Evolutionary conservation across 2,113 vertebrate species (phyloP).

Genomic region (Setophaga kirtlandii): DNA sequence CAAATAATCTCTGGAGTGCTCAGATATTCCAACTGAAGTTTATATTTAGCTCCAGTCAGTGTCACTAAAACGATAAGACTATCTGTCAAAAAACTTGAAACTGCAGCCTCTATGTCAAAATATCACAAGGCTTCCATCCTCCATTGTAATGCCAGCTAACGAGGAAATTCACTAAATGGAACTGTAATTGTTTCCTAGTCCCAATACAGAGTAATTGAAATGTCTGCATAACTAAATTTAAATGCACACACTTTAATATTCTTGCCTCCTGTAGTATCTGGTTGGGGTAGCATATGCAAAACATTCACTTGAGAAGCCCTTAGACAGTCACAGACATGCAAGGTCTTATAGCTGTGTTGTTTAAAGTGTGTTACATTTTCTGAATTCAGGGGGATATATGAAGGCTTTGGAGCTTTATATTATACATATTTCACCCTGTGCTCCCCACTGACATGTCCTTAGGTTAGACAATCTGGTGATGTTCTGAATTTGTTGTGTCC

Average conservation of each 20-base stretch:
- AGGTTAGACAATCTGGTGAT: neutral
- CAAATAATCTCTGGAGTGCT: neutral
- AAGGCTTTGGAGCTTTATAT: neutral
- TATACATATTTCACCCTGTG: neutral
- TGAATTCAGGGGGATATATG: neutral
- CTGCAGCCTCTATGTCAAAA: neutral
- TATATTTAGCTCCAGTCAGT: neutral
- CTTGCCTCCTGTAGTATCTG: neutral
- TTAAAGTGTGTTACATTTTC: neutral
- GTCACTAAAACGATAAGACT: neutral
- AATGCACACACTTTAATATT: neutral
- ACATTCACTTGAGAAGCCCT: neutral
- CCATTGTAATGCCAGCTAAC: neutral
- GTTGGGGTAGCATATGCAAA: neutral
- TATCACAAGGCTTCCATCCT: neutral
- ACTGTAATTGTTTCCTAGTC: neutral
- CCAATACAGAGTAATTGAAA: neutral
- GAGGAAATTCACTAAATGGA: slow-evolving; percentile 7
- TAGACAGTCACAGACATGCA: neutral
- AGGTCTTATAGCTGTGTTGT: neutral
- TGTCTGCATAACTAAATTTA: neutral
- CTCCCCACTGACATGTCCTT: neutral
- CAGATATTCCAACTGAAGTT: neutral
- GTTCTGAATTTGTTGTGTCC: neutral
- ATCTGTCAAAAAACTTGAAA: neutral